Evolutionary conservation across 1,140 invertebrate genomes (phyloP).

Genomic region (Lucilia sericata): DNA sequence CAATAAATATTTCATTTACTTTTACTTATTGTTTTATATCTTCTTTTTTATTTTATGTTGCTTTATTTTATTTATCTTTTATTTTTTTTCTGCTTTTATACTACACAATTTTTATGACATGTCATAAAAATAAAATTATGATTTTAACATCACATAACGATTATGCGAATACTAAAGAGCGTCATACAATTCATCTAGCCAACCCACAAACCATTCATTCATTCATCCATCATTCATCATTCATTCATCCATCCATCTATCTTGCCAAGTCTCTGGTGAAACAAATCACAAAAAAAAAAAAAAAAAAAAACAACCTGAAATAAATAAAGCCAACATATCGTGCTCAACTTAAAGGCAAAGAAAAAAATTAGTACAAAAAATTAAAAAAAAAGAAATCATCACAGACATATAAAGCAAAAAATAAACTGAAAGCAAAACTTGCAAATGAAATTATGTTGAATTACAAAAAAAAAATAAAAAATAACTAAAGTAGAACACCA

Average conservation of each 20-base stretch:
- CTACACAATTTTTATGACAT: conserved; percentile 15
- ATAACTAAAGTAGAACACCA: not conserved
- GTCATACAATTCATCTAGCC: not conserved
- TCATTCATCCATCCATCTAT: not conserved
- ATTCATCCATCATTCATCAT: not conserved
- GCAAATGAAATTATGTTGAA: conserved; percentile 25
- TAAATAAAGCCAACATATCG: not conserved
- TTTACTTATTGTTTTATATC: conserved; percentile 40
- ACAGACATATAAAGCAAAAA: not conserved
- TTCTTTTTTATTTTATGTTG: not conserved
- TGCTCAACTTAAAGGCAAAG: not conserved
- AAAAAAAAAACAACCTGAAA: not conserved
- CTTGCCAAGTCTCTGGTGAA: not conserved
- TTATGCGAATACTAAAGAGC: not conserved
- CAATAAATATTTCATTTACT: conserved; percentile 44
- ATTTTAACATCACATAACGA: conserved; percentile 12
- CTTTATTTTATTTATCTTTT: not conserved
- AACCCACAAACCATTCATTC: not conserved
- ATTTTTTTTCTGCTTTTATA: not conserved
- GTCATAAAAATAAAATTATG: conserved; percentile 21
- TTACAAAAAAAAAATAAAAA: not conserved
- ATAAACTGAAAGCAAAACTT: not conserved
- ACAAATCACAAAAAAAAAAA: not conserved
- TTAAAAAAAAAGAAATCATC: not conserved
- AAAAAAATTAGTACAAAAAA: not conserved